phyloP scores from a whole-genome alignment of 2,888 invertebrate genomes.

The Cosmia trapezina region DNA sequence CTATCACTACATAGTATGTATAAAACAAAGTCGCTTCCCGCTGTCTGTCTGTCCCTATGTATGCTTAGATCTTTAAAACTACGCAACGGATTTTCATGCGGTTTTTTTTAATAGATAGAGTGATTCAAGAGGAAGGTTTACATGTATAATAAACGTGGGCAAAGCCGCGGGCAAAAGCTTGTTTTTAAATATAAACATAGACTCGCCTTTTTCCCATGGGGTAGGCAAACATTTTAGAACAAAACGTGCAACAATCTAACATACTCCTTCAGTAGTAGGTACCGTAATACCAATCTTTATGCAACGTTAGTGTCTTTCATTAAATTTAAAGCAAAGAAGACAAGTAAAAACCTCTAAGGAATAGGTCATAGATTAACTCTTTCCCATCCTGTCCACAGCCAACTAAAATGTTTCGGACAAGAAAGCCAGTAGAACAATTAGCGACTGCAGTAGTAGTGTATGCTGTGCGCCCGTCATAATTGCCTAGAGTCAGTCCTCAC shows the following conservation, averaged over 20 bases:
- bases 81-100: no score
- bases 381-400: not conserved
- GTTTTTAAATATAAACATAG: no score
- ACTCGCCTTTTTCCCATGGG: not conserved
- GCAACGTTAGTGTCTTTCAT: not conserved
- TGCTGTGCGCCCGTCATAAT: slow-evolving; percentile 38
- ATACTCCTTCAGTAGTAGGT: not conserved
- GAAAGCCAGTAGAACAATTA: slow-evolving; percentile 33
- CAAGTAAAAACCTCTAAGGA: not conserved
- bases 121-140: no score
- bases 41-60: no score
- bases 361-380: slow-evolving; percentile 7
- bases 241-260: not conserved
- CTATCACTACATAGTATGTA: no score
- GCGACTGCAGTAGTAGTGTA: slow-evolving; percentile 15
- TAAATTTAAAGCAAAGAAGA: slow-evolving; percentile 5
- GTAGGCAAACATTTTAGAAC: not conserved
- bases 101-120: no score
- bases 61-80: no score
- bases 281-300: not conserved
- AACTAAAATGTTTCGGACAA: slow-evolving; percentile 23
- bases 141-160: no score
- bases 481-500: slow-evolving; percentile 28
- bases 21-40: no score
- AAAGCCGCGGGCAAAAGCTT: no score